Evolutionary conservation across 2,888 invertebrate genomes (phyloP).

Genomic region (Athalia cordata): DNA sequence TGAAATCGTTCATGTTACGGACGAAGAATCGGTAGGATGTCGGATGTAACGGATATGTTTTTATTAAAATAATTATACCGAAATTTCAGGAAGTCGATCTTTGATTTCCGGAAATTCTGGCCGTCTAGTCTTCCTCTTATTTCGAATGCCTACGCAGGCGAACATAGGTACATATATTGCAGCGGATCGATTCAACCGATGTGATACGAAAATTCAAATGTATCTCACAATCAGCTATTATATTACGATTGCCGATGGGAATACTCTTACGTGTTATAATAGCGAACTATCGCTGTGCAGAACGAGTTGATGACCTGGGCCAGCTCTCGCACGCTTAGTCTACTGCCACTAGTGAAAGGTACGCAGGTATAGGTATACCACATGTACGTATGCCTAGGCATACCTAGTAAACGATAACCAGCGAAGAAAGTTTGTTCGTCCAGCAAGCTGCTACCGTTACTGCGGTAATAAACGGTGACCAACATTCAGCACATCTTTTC

Average conservation of each 20-base stretch:
- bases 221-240: background rate
- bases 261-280: background rate
- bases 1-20: background rate
- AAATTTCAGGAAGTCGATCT: too few species aligned
- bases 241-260: background rate
- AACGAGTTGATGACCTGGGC: conserved; percentile 61
- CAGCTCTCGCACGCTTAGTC: conserved; percentile 64
- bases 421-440: conserved; percentile 11
- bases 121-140: too few species aligned
- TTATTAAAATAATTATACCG: too few species aligned
- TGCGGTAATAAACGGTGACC: conserved; percentile 5
- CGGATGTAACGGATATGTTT: background rate
- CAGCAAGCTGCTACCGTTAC: background rate
- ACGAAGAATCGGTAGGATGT: background rate
- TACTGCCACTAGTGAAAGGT: conserved; percentile 69
- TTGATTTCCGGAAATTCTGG: too few species aligned
- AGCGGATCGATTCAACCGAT: too few species aligned
- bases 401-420: conserved; percentile 26
- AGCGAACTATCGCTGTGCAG: conserved; percentile 18
- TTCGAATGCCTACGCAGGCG: too few species aligned
- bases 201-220: too few species aligned
- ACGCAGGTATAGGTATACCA: conserved; percentile 50
- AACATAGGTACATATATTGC: too few species aligned
- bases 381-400: conserved; percentile 49
- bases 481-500: background rate